Base-by-base conservation (phyloP, 1,140 invertebrate genomes). In the Drosophila kepulauana region DNA sequence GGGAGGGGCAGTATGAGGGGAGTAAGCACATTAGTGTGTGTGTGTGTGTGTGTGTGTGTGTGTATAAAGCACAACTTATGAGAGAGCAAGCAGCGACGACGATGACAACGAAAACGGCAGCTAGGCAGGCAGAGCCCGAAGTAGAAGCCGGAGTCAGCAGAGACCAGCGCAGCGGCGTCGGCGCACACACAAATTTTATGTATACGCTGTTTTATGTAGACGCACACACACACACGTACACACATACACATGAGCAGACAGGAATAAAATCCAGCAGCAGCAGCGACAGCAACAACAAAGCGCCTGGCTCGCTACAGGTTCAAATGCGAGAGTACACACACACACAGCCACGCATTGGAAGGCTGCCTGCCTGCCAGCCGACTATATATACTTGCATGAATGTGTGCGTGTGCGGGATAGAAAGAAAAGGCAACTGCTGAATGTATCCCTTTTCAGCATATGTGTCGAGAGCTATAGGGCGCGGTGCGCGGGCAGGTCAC, bases 161-260 rank as follows among this genome's bases (percentile, higher is more conserved):
- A 8, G 57, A 59, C 41, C 54, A 57, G 54, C 41, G 62, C 77
- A 70, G 66, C 70, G 75, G 84, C 80, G 85, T 84, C 86, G 85
- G 86, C 86, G 86, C 85, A 89, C 81, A 89, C 86, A 89, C 85
- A 88, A 88, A 88, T 88, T 88, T 89, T 88, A 88, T 88, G 84
- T 88, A 88, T 88, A 88, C 84, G 81, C 85, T 88, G 65, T 82
- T 85, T 85, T 78, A 81, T 73, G 78, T 74, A 77, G 68, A 77
- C 78, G 62, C 64, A 81, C 79, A 68, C 70, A 79, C 48, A 80
- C 57, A 67, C 64, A 48, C 15, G 30, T 25, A 66, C 35, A 66
- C 38, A 48, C 20, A 69, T 38, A 52, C 64, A 65, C 30, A 61
- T 51, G 48, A 58, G 56, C 59, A 69, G 71, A 67, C 75, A 78